Percentiles rank a stretch among this genome's conserved stretches.
phyloP scores from a whole-genome alignment of 1,140 invertebrate genomes.

The Neelides sp. region DNA sequence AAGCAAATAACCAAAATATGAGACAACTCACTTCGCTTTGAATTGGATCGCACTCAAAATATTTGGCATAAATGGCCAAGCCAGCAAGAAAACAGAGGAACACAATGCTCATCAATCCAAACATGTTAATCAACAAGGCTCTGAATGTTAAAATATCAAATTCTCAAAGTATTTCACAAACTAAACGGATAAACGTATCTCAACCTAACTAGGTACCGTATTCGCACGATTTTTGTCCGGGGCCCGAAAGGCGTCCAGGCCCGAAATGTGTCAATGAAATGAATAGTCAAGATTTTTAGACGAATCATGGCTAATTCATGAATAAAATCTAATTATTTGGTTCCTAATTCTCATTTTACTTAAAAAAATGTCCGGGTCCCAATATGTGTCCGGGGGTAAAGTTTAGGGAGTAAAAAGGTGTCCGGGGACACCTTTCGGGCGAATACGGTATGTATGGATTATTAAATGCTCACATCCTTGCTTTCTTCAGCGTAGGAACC shows the following conservation, averaged over 20 bases:
- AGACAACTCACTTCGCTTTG: slow-evolving; percentile 40
- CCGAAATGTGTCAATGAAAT: slow-evolving; percentile 35
- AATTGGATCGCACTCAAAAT: slow-evolving; percentile 41
- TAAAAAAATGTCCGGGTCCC: neutral
- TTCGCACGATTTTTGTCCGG: too few species aligned
- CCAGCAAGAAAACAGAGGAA: slow-evolving; percentile 61
- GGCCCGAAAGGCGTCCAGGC: too few species aligned
- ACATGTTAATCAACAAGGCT: slow-evolving; percentile 51
- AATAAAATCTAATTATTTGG: too few species aligned
- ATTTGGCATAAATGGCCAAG: slow-evolving; percentile 40
- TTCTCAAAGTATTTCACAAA: too few species aligned
- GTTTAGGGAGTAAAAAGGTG: neutral
- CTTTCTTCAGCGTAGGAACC: slow-evolving; percentile 32
- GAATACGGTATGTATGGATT: neutral
- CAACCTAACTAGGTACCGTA: too few species aligned
- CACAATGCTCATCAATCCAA: slow-evolving; percentile 50
- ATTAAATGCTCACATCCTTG: slow-evolving; percentile 30
- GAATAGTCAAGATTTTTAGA: neutral
- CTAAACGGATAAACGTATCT: too few species aligned
- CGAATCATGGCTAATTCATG: neutral
- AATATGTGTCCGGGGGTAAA: neutral
- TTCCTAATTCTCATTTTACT: neutral
- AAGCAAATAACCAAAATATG: too few species aligned
- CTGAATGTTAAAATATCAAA: too few species aligned
- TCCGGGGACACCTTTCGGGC: neutral